Evolutionary conservation across 2,113 vertebrate species (phyloP), one percentile per base, ranked within the genome.

Genomic region (Hyla sarda): DNA sequence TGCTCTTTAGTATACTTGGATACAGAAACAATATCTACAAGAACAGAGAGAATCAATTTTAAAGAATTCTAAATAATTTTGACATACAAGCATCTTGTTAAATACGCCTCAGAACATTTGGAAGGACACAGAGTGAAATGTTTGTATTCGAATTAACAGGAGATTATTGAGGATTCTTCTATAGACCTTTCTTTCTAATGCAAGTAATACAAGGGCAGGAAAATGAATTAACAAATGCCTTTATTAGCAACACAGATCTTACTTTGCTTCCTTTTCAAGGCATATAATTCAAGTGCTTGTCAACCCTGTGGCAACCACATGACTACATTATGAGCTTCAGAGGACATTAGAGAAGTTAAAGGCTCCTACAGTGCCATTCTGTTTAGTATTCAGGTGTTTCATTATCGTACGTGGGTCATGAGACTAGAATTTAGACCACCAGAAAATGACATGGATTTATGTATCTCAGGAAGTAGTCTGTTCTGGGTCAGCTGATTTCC

Each of bases 11-110:
- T 54, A 85, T 78, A 52, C 83, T 85, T 78, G 76, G 76, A 73
- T 60, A 78, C 65, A 45, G 62, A 72, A 80, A 80, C 32, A 52
- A 72, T 86, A 71, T 80, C 65, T 41, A 80, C 48, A 72, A 79
- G 69, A 72, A 77, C 74, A 79, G 73, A 52, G 69, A 83, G 76
- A 80, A 71, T 79, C 65, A 72, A 86, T 86, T 86, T 10, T 41
- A 79, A 85, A 86, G 84, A 80, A 80, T 79, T 80, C 84, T 78
- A 86, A 86, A 86, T 86, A 86, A 79, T 71, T 84, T 71, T 86
- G 84, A 86, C 65, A 86, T 21, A 30, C 50, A 80, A 71, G 71
- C 32, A 50, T 54, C 60, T 80, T 80, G 62, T 71, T 80, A 86
- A 80, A 78, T 62, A 86, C 60, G 84, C 60, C 76, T 56, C 76